phyloP scores from a whole-genome alignment of 2,113 vertebrate species.

The Onychorhynchus coronatus region DNA sequence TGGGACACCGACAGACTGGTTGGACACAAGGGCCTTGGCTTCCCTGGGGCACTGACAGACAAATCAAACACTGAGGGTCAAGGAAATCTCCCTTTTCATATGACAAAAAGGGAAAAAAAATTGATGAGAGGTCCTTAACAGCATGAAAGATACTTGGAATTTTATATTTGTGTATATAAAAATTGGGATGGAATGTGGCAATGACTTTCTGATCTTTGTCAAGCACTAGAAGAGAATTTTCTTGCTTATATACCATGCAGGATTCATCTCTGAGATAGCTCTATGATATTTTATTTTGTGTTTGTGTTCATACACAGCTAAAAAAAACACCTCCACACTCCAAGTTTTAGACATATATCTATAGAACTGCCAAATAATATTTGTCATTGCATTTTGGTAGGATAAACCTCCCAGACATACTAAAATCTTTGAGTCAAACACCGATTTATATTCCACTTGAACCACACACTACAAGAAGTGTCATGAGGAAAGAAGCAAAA shows the following conservation, averaged over 20 bases:
- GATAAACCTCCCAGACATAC: not conserved
- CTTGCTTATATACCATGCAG: not conserved
- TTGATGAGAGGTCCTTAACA: not conserved
- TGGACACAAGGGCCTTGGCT: not conserved
- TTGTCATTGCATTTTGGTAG: not conserved
- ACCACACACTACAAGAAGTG: not conserved
- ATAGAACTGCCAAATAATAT: not conserved
- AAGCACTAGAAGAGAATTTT: not conserved
- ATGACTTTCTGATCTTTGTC: not conserved
- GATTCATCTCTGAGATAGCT: not conserved
- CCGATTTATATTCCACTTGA: not conserved
- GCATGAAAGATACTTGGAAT: not conserved
- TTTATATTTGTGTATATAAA: not conserved
- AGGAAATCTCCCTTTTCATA: not conserved
- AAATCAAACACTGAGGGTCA: not conserved
- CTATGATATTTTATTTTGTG: not conserved
- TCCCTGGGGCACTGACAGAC: not conserved
- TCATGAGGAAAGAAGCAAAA: not conserved
- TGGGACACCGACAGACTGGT: too few relatives aligned
- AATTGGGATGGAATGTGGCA: not conserved
- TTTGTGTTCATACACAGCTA: not conserved
- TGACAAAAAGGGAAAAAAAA: not conserved
- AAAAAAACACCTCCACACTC: fast-evolving
- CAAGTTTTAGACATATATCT: not conserved
- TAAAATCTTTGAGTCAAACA: not conserved